Evolutionary conservation across 2,888 invertebrate genomes (phyloP).

Genomic region (Unio pictorum): DNA sequence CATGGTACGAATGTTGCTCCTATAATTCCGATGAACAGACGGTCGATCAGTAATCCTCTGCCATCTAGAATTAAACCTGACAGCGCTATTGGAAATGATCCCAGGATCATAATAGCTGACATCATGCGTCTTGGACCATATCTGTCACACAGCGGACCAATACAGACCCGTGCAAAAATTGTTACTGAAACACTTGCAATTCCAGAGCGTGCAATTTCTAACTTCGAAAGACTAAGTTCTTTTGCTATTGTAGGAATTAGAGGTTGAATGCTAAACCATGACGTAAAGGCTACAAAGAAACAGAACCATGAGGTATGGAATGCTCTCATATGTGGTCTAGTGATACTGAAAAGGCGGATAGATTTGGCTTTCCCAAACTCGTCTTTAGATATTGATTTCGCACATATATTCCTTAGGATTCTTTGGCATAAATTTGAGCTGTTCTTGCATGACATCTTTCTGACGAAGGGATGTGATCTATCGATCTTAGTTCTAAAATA

Average conservation of each 20-base stretch:
- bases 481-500: too few relatives aligned
- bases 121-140: constrained; percentile 22
- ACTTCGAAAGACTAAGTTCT: constrained; percentile 16
- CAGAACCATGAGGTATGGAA: constrained; percentile 29
- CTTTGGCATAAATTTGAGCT: background rate
- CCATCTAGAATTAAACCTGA: constrained; percentile 11
- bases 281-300: constrained; percentile 23
- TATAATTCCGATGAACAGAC: constrained; percentile 20
- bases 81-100: constrained; percentile 21
- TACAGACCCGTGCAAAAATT: constrained; percentile 16
- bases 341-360: constrained; percentile 24
- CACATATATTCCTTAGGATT: constrained; percentile 14
- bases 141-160: constrained; percentile 26
- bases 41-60: constrained; percentile 17
- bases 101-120: constrained; percentile 17
- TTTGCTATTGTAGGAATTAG: constrained; percentile 25
- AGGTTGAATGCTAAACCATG: constrained; percentile 30
- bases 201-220: constrained; percentile 15
- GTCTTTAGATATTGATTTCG: constrained; percentile 13
- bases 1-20: constrained; percentile 26
- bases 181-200: constrained; percentile 15
- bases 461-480: too few relatives aligned
- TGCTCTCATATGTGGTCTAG: constrained; percentile 22
- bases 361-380: constrained; percentile 27
- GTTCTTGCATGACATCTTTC: too few relatives aligned